Conservation (phyloP, 35 echinoderm and acorn worm species). For the Anneissia japonica region DNA sequence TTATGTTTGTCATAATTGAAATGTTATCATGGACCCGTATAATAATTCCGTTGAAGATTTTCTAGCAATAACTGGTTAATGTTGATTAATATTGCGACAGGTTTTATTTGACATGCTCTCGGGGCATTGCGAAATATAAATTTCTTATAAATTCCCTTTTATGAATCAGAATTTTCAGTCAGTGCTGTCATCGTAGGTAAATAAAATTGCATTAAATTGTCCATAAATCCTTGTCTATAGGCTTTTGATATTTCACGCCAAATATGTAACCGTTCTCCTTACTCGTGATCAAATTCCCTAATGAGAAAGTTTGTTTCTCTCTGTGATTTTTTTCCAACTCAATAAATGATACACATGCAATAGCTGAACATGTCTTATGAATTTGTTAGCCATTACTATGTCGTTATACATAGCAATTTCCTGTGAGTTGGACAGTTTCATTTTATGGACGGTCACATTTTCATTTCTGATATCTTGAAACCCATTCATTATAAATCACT, state of each 20-base stretch:
- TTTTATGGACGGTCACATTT: not conserved
- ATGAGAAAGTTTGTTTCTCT: not conserved
- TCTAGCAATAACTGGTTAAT: not conserved
- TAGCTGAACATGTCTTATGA: not conserved
- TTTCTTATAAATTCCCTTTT: not conserved
- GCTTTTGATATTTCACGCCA: slow-evolving; percentile 1
- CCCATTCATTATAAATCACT: not conserved
- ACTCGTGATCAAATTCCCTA: not conserved
- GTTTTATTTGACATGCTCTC: not conserved
- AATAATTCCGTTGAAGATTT: not conserved
- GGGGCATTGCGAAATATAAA: not conserved
- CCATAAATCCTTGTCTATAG: not conserved
- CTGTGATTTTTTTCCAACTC: not conserved
- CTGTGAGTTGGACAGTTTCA: not conserved
- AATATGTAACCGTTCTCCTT: not conserved
- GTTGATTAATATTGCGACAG: not conserved
- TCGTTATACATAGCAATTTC: not conserved
- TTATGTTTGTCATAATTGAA: slow-evolving; percentile 2
- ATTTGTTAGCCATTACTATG: not conserved
- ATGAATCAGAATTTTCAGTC: not conserved
- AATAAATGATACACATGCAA: not conserved
- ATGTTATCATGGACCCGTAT: not conserved
- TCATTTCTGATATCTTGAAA: not conserved
- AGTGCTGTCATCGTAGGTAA: not conserved
- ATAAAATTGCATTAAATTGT: not conserved